A percentile compares a stretch with the other conserved stretches of the same genome.
These are phyloP conservation scores for Psylliodes chrysocephalus DNA, from an alignment of 2,888 invertebrate species.

Conservation along the genomic window DNA sequence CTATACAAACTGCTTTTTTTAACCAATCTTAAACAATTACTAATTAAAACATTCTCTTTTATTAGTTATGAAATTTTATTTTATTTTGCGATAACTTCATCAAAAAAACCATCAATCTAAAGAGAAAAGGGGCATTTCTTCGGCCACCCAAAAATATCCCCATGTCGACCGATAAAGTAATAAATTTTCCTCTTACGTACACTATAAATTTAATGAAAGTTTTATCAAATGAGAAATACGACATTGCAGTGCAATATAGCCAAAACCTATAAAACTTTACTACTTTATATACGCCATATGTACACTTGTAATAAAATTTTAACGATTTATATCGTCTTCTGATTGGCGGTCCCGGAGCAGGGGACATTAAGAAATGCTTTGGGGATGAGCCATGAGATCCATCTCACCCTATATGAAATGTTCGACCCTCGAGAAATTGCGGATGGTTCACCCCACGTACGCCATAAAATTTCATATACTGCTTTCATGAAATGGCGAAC, in stretches of 20 bases:
- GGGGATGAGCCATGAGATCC: conserved; percentile 46
- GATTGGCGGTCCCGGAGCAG: conserved; percentile 43
- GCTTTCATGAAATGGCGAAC: conserved; percentile 46
- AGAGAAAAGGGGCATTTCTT: neutral
- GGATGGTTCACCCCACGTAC: conserved; percentile 40
- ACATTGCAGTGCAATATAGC: conserved; percentile 48
- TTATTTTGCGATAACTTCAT: too few relatives aligned
- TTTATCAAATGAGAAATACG: conserved; percentile 49
- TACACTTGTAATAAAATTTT: conserved; percentile 47
- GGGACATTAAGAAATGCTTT: conserved; percentile 48
- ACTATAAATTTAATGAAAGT: conserved; percentile 53
- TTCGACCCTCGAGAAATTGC: conserved; percentile 34
- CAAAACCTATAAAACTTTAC: conserved; percentile 47
- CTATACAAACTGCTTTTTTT: too few relatives aligned
- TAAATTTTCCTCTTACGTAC: conserved; percentile 22
- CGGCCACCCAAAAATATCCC: neutral
- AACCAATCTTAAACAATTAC: too few relatives aligned
- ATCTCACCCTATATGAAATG: conserved; percentile 42
- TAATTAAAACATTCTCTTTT: too few relatives aligned
- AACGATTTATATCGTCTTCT: conserved; percentile 33
- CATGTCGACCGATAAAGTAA: conserved; percentile 10
- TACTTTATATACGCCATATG: conserved; percentile 43
- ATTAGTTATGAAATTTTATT: too few relatives aligned
- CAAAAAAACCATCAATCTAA: neutral
- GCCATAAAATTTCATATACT: conserved; percentile 43